A percentile compares a stretch with the other conserved stretches of the same genome.
Conservation (phyloP, 2,888 invertebrate genomes). For the Cerastis rubricosa region DNA sequence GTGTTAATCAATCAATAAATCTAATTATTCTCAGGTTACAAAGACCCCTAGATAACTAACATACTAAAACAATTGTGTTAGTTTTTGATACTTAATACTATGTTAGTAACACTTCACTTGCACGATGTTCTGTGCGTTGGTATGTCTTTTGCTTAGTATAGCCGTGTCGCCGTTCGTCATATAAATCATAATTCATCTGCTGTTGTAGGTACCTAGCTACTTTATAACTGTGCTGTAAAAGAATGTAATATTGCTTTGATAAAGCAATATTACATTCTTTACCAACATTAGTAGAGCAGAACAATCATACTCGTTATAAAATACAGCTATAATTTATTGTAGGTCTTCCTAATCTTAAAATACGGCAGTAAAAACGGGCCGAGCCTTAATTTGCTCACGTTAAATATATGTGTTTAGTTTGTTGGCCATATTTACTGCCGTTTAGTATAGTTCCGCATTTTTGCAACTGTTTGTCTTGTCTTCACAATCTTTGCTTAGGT, state of each 20-base stretch:
- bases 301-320: neutral
- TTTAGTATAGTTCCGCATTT: constrained; percentile 25
- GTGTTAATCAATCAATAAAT: too few relatives aligned
- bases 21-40: too few relatives aligned
- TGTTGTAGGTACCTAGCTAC: neutral
- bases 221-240: neutral
- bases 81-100: too few relatives aligned
- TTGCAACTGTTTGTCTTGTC: neutral
- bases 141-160: neutral
- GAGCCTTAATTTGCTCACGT: neutral
- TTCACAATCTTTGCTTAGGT: neutral
- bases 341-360: neutral
- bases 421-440: neutral
- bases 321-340: neutral
- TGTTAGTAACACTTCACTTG: too few relatives aligned
- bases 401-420: neutral
- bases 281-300: neutral
- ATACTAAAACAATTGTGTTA: too few relatives aligned
- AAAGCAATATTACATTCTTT: neutral
- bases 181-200: neutral
- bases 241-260: too few relatives aligned
- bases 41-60: too few relatives aligned
- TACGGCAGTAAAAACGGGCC: neutral
- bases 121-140: too few relatives aligned
- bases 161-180: neutral